Percentiles rank a stretch among this genome's conserved stretches.
phyloP scores from a whole-genome alignment of 2,797 vertebrate species.

The Crax fasciolata region DNA sequence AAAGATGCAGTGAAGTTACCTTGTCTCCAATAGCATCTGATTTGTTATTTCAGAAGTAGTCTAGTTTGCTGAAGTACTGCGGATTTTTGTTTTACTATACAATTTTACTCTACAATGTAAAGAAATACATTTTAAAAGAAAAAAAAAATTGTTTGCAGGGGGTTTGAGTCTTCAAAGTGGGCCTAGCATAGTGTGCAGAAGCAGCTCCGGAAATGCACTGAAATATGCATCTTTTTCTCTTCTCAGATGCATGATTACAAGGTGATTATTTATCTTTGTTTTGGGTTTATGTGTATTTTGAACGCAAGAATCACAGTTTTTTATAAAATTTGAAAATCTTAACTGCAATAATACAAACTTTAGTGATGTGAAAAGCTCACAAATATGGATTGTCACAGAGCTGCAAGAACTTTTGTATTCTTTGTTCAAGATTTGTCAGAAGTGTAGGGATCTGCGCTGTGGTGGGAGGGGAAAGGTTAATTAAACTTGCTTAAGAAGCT shows the following conservation, averaged over 20 bases:
- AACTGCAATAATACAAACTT: neutral
- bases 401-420: neutral
- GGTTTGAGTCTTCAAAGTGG: neutral
- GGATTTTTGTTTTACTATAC: neutral
- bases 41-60: neutral
- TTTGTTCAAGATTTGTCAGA: neutral
- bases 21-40: neutral
- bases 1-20: neutral
- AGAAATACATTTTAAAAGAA: neutral
- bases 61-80: neutral
- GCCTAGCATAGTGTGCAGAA: neutral
- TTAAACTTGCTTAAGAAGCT: neutral
- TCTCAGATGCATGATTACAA: neutral
- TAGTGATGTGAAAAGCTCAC: neutral
- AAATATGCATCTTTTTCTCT: neutral
- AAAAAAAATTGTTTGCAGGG: neutral
- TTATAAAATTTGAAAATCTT: neutral
- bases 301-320: neutral
- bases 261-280: neutral
- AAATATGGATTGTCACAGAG: neutral
- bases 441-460: rapidly evolving
- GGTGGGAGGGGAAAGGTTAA: neutral
- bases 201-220: neutral
- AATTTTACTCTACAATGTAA: neutral
- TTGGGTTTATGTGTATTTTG: neutral